Evolutionary conservation across 2,797 vertebrate species (phyloP).

Genomic region (Enteromius mattozi): DNA sequence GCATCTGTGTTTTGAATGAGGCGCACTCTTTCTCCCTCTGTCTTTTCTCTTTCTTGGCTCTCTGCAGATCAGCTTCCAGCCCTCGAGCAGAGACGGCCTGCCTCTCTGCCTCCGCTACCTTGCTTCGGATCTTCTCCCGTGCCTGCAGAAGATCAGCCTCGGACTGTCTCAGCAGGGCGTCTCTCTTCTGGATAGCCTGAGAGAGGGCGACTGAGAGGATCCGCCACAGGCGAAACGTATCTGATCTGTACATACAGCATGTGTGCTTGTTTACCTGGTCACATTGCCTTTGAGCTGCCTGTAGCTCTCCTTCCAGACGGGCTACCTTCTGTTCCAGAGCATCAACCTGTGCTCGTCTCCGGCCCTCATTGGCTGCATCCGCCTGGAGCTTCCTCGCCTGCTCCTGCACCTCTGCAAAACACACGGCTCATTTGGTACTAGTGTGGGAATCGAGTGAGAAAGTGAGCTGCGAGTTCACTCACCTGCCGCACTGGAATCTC

Average conservation of each 20-base stretch:
- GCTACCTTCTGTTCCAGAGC: constrained; percentile 66
- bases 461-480: constrained; percentile 24
- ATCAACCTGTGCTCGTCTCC: constrained; percentile 67
- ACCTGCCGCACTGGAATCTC: constrained; percentile 72
- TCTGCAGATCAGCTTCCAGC: constrained; percentile 65
- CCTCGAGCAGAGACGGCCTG: constrained; percentile 52
- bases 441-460: neutral
- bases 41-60: constrained; percentile 62
- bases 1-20: constrained; percentile 52
- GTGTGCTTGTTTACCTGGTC: constrained; percentile 66
- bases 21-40: constrained; percentile 62
- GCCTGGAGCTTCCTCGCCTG: constrained; percentile 65
- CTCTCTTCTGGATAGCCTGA: constrained; percentile 74
- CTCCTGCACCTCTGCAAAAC: constrained; percentile 69
- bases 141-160: constrained; percentile 73
- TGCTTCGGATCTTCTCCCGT: constrained; percentile 63
- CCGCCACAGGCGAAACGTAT: neutral
- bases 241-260: constrained; percentile 28
- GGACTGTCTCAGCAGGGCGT: constrained; percentile 67
- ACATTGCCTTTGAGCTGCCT: constrained; percentile 66
- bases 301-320: constrained; percentile 68
- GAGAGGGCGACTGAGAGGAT: constrained; percentile 2
- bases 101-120: constrained; percentile 67
- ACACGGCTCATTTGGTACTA: constrained; percentile 25
- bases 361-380: constrained; percentile 64